Evolutionary conservation across 2,797 vertebrate genomes (phyloP).

Genomic region (Fundulus diaphanus): DNA sequence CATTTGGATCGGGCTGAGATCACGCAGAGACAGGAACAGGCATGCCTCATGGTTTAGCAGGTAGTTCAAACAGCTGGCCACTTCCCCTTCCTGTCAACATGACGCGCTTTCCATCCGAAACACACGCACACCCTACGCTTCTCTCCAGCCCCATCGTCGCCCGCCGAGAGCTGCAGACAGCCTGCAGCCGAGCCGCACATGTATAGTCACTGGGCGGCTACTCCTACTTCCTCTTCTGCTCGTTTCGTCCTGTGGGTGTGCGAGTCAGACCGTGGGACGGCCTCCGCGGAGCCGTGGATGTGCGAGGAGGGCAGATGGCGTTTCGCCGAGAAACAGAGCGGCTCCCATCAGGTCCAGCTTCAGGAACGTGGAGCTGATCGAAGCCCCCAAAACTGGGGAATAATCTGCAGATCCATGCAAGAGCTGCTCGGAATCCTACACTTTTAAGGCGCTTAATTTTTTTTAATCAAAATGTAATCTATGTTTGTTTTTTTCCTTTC

Average conservation of each 20-base stretch:
- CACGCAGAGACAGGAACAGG: conserved; percentile 50
- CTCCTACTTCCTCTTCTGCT: conserved; percentile 56
- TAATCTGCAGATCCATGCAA: too few relatives aligned
- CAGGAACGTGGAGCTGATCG: too few relatives aligned
- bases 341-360: not conserved
- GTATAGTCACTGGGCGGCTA: conserved; percentile 15
- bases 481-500: too few relatives aligned
- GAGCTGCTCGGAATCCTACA: too few relatives aligned
- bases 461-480: too few relatives aligned
- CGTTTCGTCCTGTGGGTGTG: conserved; percentile 55
- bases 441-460: too few relatives aligned
- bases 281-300: conserved; percentile 39
- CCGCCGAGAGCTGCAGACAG: conserved; percentile 32
- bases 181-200: conserved; percentile 24
- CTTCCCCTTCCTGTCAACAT: conserved; percentile 76
- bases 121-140: conserved; percentile 26
- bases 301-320: not conserved
- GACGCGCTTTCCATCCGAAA: conserved; percentile 35
- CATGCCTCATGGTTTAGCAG: conserved; percentile 63
- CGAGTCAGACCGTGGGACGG: conserved; percentile 37
- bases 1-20: conserved; percentile 30
- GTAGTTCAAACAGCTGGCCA: conserved; percentile 54
- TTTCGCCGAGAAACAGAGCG: conserved; percentile 15
- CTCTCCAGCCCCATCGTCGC: conserved; percentile 20
- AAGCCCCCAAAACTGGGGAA: too few relatives aligned